Evolutionary conservation across 2,113 vertebrate genomes (phyloP), one percentile per base, ranked within the genome.

Genomic region (Paramisgurnus dabryanus): DNA sequence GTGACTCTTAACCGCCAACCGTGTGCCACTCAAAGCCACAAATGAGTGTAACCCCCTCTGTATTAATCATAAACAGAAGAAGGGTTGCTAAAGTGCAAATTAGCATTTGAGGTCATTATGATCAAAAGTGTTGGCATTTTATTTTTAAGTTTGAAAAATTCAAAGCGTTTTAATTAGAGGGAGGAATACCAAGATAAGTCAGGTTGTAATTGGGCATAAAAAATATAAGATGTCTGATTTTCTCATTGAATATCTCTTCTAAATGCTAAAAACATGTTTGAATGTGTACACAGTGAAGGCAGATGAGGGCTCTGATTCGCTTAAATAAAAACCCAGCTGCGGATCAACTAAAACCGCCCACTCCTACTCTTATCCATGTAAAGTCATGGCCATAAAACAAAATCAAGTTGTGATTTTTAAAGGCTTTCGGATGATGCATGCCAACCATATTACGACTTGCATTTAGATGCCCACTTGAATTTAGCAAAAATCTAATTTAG

Each of bases 31-130:
- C 79, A 80, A 71, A 43, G 49, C 18, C 69, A 50, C 53, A 2
- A 1, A 61, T 9, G 22, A 12, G 49, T 49, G 22, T 67, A 65
- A 67, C 50, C 39, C 47, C 15, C 47, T 18, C 17, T 41, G 61
- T 58, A 66, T 74, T 63, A 41, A 17, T 79, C 64, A 55, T 63
- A 53, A 79, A 64, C 69, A 69, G 57, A 57, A 83, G 15, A 22
- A 64, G 75, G 64, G 67, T 83, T 43, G 17, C 66, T 80, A 60
- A 80, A 67, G 70, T 40, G 15, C 22, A 75, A 67, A 74, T 75
- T 79, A 75, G 39, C 65, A 75, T 75, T 67, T 50, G 18, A 55
- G 55, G 60, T 83, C 39, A 34, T 79, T 57, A 57, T 79, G 65
- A 79, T 79, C 63, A 83, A 69, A 53, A 47, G 69, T 65, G 49